These are phyloP conservation scores for Phaenicophaeus curvirostris DNA, from an alignment of 2,797 vertebrate genomes.

Conservation along the genomic window DNA sequence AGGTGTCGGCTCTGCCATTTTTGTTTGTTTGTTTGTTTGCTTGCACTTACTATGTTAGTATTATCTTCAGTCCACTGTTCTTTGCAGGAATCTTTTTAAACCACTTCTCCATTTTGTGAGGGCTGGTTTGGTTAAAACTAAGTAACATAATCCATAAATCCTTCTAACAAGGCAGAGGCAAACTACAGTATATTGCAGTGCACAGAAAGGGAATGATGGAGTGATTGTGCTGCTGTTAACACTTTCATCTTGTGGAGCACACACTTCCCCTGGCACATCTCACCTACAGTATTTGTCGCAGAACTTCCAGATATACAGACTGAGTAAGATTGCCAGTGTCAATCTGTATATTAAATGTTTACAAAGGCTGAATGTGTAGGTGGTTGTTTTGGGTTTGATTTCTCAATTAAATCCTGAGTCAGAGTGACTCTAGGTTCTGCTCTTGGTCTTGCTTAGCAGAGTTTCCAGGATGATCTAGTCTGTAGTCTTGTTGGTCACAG, in stretches of 20 bases:
- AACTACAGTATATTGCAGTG: neutral
- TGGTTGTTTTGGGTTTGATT: neutral
- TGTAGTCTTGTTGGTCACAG: too few species aligned
- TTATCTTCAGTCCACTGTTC: neutral
- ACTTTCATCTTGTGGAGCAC: fast-evolving
- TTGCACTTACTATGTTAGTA: neutral
- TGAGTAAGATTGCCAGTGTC: neutral
- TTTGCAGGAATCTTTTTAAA: neutral
- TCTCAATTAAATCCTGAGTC: neutral
- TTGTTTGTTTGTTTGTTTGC: neutral
- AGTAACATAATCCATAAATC: neutral
- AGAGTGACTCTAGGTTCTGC: neutral
- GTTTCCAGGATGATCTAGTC: too few species aligned
- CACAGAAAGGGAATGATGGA: neutral
- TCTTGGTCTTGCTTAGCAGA: too few species aligned
- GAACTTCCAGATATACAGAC: fast-evolving
- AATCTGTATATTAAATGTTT: neutral
- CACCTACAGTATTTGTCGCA: neutral
- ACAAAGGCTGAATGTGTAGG: neutral
- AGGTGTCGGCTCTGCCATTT: neutral
- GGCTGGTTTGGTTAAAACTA: neutral
- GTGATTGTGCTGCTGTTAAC: fast-evolving
- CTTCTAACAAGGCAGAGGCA: neutral
- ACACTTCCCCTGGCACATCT: fast-evolving
- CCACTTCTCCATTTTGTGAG: neutral